phyloP scores from a whole-genome alignment of 2,888 invertebrate species.

The Leptinotarsa haldemani region DNA sequence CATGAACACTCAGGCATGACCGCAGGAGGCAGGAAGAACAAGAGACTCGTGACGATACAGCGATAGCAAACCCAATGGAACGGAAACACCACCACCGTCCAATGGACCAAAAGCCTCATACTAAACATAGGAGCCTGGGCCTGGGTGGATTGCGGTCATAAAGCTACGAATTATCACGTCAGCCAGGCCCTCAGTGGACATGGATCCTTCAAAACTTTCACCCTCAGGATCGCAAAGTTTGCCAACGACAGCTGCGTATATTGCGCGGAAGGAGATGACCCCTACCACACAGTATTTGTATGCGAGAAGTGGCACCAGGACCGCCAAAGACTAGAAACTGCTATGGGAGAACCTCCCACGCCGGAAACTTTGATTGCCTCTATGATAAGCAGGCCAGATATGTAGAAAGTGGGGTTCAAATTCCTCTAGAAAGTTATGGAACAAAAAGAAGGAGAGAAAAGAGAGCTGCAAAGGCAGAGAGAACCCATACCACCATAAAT shows the following conservation, averaged over 20 bases:
- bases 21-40: background rate
- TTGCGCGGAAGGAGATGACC: too few relatives aligned
- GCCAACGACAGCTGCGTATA: background rate
- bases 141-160: slow-evolving; percentile 20
- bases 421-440: background rate
- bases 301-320: slow-evolving; percentile 8
- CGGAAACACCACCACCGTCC: slow-evolving; percentile 1
- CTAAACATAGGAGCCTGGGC: slow-evolving; percentile 2
- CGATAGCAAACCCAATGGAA: slow-evolving; percentile 26
- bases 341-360: background rate
- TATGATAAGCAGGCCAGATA: background rate
- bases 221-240: background rate
- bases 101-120: slow-evolving; percentile 32
- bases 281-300: background rate
- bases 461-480: background rate
- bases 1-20: background rate
- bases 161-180: background rate
- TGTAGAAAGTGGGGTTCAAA: background rate
- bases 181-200: slow-evolving; percentile 9
- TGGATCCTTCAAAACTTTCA: too few relatives aligned
- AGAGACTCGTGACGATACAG: background rate
- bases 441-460: background rate
- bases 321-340: background rate
- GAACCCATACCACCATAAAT: too few relatives aligned
- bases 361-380: background rate